A percentile compares a stretch with the other conserved stretches of the same genome.
Conservation (phyloP, 2,113 vertebrate species). For the Notarius lentiginosus region DNA sequence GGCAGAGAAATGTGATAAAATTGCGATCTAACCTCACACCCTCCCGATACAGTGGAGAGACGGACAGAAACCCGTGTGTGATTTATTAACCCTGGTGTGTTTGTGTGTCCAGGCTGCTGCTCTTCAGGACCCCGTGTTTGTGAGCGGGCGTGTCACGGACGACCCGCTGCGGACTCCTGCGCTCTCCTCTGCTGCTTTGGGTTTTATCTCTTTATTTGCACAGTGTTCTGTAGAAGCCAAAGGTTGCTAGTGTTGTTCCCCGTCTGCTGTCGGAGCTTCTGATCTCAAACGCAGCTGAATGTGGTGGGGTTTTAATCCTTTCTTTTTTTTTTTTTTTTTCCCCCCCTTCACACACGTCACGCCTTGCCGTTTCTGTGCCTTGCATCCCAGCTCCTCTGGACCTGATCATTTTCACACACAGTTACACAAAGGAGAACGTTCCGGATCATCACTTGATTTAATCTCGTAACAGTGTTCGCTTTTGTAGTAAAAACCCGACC, state of each 20-base stretch:
- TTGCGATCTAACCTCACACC: too few relatives aligned
- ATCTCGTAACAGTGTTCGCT: not conserved
- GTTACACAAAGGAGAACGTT: not conserved
- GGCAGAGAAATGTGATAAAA: too few relatives aligned
- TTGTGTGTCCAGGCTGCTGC: conserved; percentile 6
- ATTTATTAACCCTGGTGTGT: not conserved
- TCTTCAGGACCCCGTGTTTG: conserved; percentile 15
- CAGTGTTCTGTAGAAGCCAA: not conserved
- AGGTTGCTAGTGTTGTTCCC: not conserved
- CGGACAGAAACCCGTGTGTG: too few relatives aligned
- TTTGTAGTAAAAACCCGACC: not conserved
- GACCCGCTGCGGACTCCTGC: conserved; percentile 5
- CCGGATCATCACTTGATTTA: not conserved
- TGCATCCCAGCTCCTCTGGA: not conserved
- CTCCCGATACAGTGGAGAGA: too few relatives aligned
- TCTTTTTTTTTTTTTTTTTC: too few relatives aligned
- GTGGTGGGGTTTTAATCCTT: too few relatives aligned
- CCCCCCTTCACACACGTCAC: too few relatives aligned
- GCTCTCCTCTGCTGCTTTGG: not conserved
- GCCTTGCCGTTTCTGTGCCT: conserved; percentile 29
- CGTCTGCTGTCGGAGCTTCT: not conserved
- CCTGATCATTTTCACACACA: not conserved
- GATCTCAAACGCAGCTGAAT: not conserved
- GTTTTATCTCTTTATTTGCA: not conserved
- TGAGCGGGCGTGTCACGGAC: not conserved